Percentiles rank a stretch among this genome's conserved stretches.
Conservation (phyloP, 2,113 vertebrate species). For the Myotis davidii region DNA sequence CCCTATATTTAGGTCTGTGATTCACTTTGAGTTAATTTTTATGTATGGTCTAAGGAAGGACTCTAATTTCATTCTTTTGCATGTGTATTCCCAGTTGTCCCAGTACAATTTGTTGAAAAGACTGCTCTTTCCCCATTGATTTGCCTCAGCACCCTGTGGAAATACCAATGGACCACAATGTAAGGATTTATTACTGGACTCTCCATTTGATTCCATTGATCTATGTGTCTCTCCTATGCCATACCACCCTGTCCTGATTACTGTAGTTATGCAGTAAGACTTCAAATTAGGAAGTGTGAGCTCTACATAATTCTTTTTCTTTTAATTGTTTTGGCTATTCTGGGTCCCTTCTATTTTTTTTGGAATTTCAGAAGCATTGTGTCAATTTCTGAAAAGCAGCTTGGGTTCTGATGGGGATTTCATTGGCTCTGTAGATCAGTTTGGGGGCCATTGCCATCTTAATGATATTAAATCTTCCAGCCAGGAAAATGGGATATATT, state of each 20-base stretch:
- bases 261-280: not conserved
- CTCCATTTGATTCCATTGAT: not conserved
- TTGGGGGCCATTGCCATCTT: not conserved
- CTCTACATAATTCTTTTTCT: not conserved
- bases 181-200: not conserved
- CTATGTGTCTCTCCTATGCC: not conserved
- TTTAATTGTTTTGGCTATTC: not conserved
- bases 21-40: slow-evolving; percentile 32
- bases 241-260: not conserved
- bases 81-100: not conserved
- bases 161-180: not conserved
- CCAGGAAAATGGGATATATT: not conserved
- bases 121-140: not conserved
- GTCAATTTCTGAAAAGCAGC: not conserved
- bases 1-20: not conserved
- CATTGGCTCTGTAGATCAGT: not conserved
- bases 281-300: not conserved
- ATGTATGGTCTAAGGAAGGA: not conserved
- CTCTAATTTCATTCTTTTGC: not conserved
- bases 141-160: not conserved
- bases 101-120: not conserved
- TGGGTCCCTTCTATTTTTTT: not conserved
- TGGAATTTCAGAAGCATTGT: not conserved
- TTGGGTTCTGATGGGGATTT: not conserved
- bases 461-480: not conserved